A percentile compares a stretch with the other conserved stretches of the same genome.
Evolutionary conservation across 2,888 invertebrate genomes (phyloP).

Genomic region (Lepidochitona cinerea): DNA sequence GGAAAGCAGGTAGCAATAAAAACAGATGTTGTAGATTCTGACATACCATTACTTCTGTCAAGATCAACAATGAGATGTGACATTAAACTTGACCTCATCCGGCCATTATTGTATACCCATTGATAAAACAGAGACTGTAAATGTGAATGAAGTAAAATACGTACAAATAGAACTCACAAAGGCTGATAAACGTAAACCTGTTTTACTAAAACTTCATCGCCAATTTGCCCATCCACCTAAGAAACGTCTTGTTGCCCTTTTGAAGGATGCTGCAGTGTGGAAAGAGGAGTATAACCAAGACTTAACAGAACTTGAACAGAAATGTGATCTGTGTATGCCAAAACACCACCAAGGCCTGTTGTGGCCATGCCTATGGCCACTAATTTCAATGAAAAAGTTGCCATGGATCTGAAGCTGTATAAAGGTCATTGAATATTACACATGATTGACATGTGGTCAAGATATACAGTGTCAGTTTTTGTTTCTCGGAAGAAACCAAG

Average conservation of each 20-base stretch:
- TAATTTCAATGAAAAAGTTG: conserved; percentile 34
- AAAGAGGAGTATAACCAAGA: conserved; percentile 10
- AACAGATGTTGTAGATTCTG: conserved; percentile 25
- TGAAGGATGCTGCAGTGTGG: conserved; percentile 26
- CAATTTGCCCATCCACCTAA: conserved; percentile 38
- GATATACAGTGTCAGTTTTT: conserved; percentile 1
- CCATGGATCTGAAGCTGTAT: conserved; percentile 31
- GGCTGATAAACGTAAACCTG: too few relatives aligned
- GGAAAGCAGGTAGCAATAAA: conserved; percentile 13
- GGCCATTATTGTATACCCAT: background rate
- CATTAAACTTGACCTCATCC: background rate
- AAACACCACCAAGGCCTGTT: conserved; percentile 12
- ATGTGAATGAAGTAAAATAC: background rate
- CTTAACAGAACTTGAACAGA: conserved; percentile 14
- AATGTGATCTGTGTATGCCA: conserved; percentile 24
- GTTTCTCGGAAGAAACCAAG: background rate
- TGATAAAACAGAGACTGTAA: background rate
- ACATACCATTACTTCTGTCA: conserved; percentile 25
- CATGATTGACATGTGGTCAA: conserved; percentile 13
- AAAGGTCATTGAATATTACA: conserved; percentile 1
- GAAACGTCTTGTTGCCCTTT: conserved; percentile 21
- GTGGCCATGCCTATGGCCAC: conserved; percentile 11
- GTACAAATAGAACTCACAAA: conserved; percentile 21
- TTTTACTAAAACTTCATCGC: too few relatives aligned
- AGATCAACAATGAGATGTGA: conserved; percentile 29